Percentiles rank a stretch among this genome's conserved stretches.
Evolutionary conservation across 1,140 invertebrate genomes (phyloP).

Genomic region (Grapholita molesta): DNA sequence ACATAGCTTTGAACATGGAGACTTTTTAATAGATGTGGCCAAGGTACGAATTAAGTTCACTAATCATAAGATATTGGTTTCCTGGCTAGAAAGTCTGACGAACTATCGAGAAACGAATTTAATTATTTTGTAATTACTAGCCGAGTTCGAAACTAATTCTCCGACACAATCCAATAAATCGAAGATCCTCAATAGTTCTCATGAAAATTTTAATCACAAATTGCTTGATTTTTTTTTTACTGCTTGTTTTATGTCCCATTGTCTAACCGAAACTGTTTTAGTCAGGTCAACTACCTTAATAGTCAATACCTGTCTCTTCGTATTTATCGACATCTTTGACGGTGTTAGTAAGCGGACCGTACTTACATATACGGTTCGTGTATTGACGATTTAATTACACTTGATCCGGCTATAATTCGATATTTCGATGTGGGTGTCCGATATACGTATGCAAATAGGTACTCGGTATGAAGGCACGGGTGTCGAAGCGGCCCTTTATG

Average conservation of each 20-base stretch:
- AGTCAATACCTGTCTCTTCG: slow-evolving; percentile 21
- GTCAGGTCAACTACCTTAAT: not conserved
- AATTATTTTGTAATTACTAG: too few species aligned
- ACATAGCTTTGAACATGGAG: slow-evolving; percentile 48
- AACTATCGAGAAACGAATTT: too few species aligned
- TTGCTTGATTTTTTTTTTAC: too few species aligned
- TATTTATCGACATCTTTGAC: slow-evolving; percentile 38
- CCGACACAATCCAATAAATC: too few species aligned
- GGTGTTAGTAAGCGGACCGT: slow-evolving; percentile 62
- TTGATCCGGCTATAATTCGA: slow-evolving; percentile 64
- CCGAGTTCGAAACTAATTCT: too few species aligned
- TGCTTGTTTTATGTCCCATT: too few species aligned
- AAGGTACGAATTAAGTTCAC: not conserved
- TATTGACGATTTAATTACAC: slow-evolving; percentile 76
- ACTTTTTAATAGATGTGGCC: slow-evolving; percentile 33
- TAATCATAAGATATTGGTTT: too few species aligned
- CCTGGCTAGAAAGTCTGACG: too few species aligned
- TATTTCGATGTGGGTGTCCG: slow-evolving; percentile 72
- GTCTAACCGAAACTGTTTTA: too few species aligned
- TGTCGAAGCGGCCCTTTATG: slow-evolving; percentile 40
- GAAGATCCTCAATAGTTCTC: too few species aligned
- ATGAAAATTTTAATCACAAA: too few species aligned
- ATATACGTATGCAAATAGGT: slow-evolving; percentile 62
- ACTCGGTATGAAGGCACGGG: slow-evolving; percentile 24
- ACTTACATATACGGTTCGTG: slow-evolving; percentile 57